These are phyloP conservation scores for Pammene aurita DNA, from an alignment of 2,888 invertebrate species.

Conservation along the genomic window DNA sequence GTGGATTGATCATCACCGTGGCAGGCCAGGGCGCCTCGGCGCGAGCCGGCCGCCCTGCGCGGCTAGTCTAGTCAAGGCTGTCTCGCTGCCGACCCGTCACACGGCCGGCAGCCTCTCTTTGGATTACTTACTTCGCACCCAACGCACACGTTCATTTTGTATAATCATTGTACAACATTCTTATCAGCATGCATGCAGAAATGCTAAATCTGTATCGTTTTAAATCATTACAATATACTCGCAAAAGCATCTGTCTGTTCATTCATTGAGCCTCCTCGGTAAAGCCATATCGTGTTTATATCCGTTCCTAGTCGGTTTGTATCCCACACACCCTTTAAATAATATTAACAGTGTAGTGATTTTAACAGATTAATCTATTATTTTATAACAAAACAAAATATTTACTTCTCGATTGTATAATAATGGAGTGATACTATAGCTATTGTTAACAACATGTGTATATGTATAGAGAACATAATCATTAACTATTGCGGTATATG, in stretches of 20 bases:
- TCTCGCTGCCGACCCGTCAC: conserved; percentile 55
- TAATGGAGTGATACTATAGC: conserved; percentile 64
- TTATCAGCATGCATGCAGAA: conserved; percentile 61
- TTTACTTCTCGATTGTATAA: conserved; percentile 68
- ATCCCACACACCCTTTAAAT: conserved; percentile 73
- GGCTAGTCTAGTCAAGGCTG: conserved; percentile 52
- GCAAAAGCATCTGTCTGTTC: conserved; percentile 63
- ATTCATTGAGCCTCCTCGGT: conserved; percentile 72
- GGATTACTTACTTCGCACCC: conserved; percentile 70
- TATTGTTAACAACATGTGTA: conserved; percentile 74
- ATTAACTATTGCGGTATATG: conserved; percentile 67
- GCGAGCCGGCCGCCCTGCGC: conserved; percentile 23
- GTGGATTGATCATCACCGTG: conserved; percentile 56
- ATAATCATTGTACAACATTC: conserved; percentile 57
- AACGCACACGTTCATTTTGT: conserved; percentile 57
- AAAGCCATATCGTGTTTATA: conserved; percentile 64
- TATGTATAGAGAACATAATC: conserved; percentile 73
- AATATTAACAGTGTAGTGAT: conserved; percentile 65
- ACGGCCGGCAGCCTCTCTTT: conserved; percentile 63
- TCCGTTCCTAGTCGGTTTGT: conserved; percentile 60
- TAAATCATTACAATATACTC: conserved; percentile 64
- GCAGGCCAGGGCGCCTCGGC: conserved; percentile 43
- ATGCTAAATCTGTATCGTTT: conserved; percentile 56
- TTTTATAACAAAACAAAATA: conserved; percentile 77
- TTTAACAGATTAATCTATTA: conserved; percentile 78